phyloP scores from a whole-genome alignment of 2,113 vertebrate genomes.

The Lagopus leucura region DNA sequence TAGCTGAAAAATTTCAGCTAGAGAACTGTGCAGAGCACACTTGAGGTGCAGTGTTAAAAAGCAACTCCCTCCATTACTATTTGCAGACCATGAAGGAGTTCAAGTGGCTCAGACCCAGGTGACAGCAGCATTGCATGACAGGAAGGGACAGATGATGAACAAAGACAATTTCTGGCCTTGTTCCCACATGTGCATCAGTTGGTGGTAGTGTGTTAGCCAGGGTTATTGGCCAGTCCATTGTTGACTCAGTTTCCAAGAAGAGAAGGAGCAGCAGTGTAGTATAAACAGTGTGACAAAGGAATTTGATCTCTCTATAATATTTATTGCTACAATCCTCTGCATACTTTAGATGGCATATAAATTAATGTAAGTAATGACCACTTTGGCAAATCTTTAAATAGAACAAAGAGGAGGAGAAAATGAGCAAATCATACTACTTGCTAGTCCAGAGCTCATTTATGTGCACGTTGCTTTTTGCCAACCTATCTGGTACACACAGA shows the following conservation, averaged over 20 bases:
- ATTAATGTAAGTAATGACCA: slow-evolving; percentile 9
- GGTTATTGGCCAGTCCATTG: not conserved
- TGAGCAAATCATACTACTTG: not conserved
- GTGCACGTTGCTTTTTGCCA: not conserved
- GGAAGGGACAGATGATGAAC: not conserved
- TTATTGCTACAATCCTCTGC: not conserved
- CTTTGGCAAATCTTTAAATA: slow-evolving; percentile 18
- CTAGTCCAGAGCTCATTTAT: not conserved
- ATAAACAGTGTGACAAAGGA: not conserved
- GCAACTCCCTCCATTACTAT: not conserved
- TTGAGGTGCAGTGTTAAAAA: not conserved
- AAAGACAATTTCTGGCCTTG: not conserved
- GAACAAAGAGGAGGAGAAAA: not conserved
- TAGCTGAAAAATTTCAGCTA: not conserved
- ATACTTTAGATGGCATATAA: not conserved
- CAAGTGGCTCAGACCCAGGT: not conserved
- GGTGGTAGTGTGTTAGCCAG: not conserved
- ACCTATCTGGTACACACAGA: not conserved
- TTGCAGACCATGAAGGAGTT: not conserved
- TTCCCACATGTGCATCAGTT: not conserved
- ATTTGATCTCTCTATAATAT: not conserved
- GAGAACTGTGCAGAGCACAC: not conserved
- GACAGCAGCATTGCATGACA: not conserved
- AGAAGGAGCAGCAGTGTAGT: not conserved
- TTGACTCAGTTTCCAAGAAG: not conserved